Evolutionary conservation across 2,888 invertebrate genomes (phyloP).

Genomic region (Drosophila pseudotalamancana): DNA sequence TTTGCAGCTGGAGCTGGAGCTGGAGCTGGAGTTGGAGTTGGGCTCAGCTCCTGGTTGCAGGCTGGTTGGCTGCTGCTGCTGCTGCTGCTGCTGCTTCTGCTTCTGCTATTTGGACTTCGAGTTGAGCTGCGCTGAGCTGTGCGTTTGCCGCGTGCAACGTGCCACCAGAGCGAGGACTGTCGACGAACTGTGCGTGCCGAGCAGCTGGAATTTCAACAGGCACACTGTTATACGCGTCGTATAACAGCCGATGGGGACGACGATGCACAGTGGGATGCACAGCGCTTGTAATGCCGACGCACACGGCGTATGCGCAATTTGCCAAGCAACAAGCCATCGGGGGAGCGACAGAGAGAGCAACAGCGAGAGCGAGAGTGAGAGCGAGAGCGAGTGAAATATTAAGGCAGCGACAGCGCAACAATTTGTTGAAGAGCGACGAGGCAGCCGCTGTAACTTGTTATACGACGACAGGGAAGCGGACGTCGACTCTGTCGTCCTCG

Average conservation of each 20-base stretch:
- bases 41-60: conserved; percentile 1
- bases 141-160: conserved; percentile 54
- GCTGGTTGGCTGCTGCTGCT: conserved; percentile 4
- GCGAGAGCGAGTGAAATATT: conserved; percentile 33
- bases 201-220: conserved; percentile 59
- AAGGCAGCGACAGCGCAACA: conserved; percentile 72
- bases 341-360: background rate
- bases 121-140: too few species aligned
- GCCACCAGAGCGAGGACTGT: conserved; percentile 67
- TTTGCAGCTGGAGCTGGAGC: conserved; percentile 7
- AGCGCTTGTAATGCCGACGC: conserved; percentile 33
- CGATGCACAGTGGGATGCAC: conserved; percentile 63
- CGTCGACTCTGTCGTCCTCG: conserved; percentile 2
- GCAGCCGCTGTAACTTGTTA: conserved; percentile 38
- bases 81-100: conserved; percentile 3
- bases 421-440: conserved; percentile 69
- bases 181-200: conserved; percentile 69
- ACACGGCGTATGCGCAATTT: conserved; percentile 75
- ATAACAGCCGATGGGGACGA: conserved; percentile 36
- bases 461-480: conserved; percentile 36
- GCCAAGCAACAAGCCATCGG: conserved; percentile 1
- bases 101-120: conserved; percentile 7
- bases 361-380: background rate
- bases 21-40: conserved; percentile 11
- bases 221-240: conserved; percentile 67